These are phyloP conservation scores for Pangasius macronema DNA, from an alignment of 2,797 vertebrate genomes.

Conservation along the genomic window DNA sequence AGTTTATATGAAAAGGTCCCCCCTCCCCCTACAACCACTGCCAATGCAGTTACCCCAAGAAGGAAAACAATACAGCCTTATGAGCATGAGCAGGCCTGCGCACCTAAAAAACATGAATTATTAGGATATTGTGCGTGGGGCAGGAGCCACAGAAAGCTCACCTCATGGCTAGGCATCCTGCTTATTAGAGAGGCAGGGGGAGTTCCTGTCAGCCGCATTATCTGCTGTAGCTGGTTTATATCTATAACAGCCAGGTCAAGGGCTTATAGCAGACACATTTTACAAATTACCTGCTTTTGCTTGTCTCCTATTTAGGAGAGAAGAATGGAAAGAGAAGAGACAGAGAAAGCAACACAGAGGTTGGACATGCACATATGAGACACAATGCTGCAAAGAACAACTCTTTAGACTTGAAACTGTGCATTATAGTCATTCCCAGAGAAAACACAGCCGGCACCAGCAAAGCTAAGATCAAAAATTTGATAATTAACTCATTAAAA, in stretches of 20 bases:
- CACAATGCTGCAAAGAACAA: conserved; percentile 34
- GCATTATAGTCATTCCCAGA: conserved; percentile 37
- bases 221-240: conserved; percentile 99
- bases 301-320: conserved; percentile 39
- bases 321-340: conserved; percentile 24
- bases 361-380: conserved; percentile 40
- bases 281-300: conserved; percentile 32
- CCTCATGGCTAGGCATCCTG: conserved; percentile 99
- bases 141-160: conserved; percentile 71
- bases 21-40: not conserved
- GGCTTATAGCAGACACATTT: conserved; percentile 79
- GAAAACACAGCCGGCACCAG: conserved; percentile 40
- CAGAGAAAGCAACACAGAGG: conserved; percentile 44
- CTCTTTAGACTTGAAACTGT: conserved; percentile 16
- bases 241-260: conserved; percentile 95
- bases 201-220: conserved; percentile 99
- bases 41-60: not conserved
- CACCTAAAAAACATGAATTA: conserved; percentile 15
- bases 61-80: conserved; percentile 7
- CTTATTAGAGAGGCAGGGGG: conserved; percentile 97
- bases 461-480: conserved; percentile 39
- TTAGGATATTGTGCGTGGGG: conserved; percentile 21
- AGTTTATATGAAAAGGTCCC: not conserved
- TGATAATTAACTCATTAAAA: conserved; percentile 23
- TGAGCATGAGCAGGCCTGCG: conserved; percentile 22